Evolutionary conservation across 2,113 vertebrate genomes (phyloP).

Genomic region (Poecilia latipinna): DNA sequence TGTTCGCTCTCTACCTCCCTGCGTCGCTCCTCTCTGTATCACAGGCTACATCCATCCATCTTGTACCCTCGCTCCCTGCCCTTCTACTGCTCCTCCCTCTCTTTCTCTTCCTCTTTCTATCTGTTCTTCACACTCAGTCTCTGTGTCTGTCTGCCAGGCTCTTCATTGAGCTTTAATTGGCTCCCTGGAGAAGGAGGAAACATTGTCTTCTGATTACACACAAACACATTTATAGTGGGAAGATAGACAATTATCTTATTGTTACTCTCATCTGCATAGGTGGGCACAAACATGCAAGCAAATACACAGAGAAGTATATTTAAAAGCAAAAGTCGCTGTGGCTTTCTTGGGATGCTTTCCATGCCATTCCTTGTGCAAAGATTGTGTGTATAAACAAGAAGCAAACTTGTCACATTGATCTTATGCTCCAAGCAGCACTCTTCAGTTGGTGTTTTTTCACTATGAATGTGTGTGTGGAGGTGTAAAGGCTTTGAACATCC

Average conservation of each 20-base stretch:
- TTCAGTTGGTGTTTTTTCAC: conserved; percentile 10
- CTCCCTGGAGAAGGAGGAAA: conserved; percentile 69
- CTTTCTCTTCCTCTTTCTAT: conserved; percentile 16
- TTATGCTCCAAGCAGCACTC: conserved; percentile 39
- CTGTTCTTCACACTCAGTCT: conserved; percentile 34
- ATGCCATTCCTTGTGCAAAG: conserved; percentile 28
- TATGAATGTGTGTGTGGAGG: conserved; percentile 2
- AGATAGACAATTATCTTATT: conserved; percentile 65
- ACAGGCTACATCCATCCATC: conserved; percentile 65
- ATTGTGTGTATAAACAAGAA: conserved; percentile 32
- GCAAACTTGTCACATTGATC: conserved; percentile 37
- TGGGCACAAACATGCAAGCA: conserved; percentile 23
- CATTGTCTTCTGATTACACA: conserved; percentile 70
- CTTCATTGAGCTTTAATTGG: conserved; percentile 76
- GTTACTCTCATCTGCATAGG: conserved; percentile 49
- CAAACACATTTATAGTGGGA: conserved; percentile 52
- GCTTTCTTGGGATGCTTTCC: conserved; percentile 40
- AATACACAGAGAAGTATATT: conserved; percentile 34
- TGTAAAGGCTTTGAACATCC: conserved; percentile 35
- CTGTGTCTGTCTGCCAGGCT: conserved; percentile 44
- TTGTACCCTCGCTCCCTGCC: conserved; percentile 52
- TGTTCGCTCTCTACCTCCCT: conserved; percentile 61
- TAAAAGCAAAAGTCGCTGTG: conserved; percentile 33
- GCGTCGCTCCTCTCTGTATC: conserved; percentile 43
- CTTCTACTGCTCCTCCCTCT: conserved; percentile 40